Conservation (phyloP, 1,140 invertebrate genomes). For the Drosophila lini region DNA sequence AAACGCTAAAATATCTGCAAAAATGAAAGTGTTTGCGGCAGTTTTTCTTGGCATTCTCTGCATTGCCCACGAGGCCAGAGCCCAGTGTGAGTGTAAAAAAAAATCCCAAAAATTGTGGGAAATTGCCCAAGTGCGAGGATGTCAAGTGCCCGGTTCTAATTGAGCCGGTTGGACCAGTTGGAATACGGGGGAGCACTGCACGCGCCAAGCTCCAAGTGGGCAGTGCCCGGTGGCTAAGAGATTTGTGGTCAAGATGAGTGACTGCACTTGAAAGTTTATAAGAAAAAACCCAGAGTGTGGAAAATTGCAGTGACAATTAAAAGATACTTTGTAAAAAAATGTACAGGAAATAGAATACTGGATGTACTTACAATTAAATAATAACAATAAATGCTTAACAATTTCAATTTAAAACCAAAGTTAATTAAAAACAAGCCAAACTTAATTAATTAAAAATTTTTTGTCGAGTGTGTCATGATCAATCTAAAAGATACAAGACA, state of each 20-base stretch:
- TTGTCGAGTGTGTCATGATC: constrained; percentile 15
- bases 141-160: constrained; percentile 30
- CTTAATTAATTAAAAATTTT: background rate
- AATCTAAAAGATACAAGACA: background rate
- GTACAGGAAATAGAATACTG: background rate
- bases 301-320: background rate
- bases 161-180: constrained; percentile 45
- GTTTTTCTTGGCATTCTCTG: constrained; percentile 27
- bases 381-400: background rate
- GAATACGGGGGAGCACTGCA: constrained; percentile 4
- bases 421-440: too few relatives aligned
- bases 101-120: constrained; percentile 22
- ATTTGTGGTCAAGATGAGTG: constrained; percentile 13
- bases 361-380: background rate
- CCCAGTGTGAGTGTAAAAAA: constrained; percentile 42
- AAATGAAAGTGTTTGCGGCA: constrained; percentile 50
- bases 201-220: constrained; percentile 30
- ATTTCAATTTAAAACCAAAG: background rate
- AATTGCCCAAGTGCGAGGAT: constrained; percentile 23
- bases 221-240: constrained; percentile 19
- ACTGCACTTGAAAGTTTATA: background rate
- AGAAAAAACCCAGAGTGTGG: background rate
- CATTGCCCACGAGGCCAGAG: constrained; percentile 25
- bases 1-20: constrained; percentile 3
- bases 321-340: background rate